Evolutionary conservation across 2,797 vertebrate genomes (phyloP).

Genomic region (Mastacembelus armatus): DNA sequence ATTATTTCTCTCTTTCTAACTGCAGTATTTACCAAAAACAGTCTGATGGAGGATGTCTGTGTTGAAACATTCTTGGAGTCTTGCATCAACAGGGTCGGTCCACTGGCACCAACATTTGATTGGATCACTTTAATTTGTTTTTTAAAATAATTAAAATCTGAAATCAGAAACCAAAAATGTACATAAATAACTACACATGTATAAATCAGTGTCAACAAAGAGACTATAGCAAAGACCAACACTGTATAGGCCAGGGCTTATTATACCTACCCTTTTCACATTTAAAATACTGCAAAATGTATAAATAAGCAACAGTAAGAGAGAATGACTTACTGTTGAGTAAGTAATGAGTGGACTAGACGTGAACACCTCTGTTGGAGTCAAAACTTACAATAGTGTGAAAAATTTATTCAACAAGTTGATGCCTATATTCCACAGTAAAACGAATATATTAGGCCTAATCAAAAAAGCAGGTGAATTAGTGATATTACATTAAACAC

Average conservation of each 20-base stretch:
- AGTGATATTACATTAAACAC: not conserved
- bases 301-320: too few species aligned
- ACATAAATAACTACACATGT: not conserved
- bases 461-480: not conserved
- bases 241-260: not conserved
- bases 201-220: not conserved
- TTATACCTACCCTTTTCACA: not conserved
- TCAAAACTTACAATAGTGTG: too few species aligned
- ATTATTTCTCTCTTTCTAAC: not conserved
- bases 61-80: not conserved
- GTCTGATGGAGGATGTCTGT: not conserved
- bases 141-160: conserved; percentile 7
- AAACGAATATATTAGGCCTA: not conserved
- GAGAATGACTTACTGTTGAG: too few species aligned
- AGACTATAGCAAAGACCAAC: not conserved
- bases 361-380: too few species aligned
- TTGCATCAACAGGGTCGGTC: not conserved
- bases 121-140: not conserved
- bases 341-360: too few species aligned
- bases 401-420: not conserved
- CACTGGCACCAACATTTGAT: not conserved
- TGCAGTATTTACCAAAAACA: not conserved
- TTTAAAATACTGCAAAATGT: not conserved
- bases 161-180: not conserved
- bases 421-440: not conserved